Percentiles rank a stretch among this genome's conserved stretches.
Evolutionary conservation across 2,113 vertebrate species (phyloP).

Genomic region (Oncorhynchus keta): DNA sequence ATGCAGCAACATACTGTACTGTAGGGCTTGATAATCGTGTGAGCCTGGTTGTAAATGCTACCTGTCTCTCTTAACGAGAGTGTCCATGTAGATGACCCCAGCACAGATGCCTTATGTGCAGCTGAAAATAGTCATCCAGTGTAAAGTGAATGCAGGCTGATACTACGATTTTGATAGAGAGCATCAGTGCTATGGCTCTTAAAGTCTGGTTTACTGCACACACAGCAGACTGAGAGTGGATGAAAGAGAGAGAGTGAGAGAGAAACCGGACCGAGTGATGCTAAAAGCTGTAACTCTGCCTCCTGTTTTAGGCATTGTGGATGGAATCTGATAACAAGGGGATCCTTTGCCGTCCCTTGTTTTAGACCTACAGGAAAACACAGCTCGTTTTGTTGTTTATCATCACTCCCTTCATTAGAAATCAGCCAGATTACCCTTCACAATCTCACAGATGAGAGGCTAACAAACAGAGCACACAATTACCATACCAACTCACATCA

Average conservation of each 20-base stretch:
- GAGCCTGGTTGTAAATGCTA: constrained; percentile 60
- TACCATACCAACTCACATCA: constrained; percentile 67
- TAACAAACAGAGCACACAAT: constrained; percentile 62
- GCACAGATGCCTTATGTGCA: constrained; percentile 47
- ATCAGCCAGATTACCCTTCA: constrained; percentile 65
- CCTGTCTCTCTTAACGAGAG: constrained; percentile 61
- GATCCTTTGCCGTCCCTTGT: constrained; percentile 22
- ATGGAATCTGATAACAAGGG: constrained; percentile 55
- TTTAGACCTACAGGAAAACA: constrained; percentile 50
- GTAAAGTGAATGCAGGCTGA: constrained; percentile 45
- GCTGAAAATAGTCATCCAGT: constrained; percentile 20
- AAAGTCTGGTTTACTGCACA: constrained; percentile 55
- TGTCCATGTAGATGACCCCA: constrained; percentile 61
- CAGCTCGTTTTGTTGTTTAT: constrained; percentile 57
- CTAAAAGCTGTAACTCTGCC: neutral
- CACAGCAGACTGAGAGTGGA: constrained; percentile 8
- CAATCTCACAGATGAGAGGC: constrained; percentile 62
- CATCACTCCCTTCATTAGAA: constrained; percentile 56
- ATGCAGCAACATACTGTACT: constrained; percentile 36
- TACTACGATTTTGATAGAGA: constrained; percentile 73
- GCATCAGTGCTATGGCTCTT: constrained; percentile 58
- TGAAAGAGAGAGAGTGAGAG: constrained; percentile 2
- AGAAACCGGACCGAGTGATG: constrained; percentile 15
- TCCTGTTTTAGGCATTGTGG: constrained; percentile 21
- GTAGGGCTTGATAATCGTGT: constrained; percentile 46